phyloP scores from a whole-genome alignment of 2,797 vertebrate species.

The Sarcophilus harrisii region DNA sequence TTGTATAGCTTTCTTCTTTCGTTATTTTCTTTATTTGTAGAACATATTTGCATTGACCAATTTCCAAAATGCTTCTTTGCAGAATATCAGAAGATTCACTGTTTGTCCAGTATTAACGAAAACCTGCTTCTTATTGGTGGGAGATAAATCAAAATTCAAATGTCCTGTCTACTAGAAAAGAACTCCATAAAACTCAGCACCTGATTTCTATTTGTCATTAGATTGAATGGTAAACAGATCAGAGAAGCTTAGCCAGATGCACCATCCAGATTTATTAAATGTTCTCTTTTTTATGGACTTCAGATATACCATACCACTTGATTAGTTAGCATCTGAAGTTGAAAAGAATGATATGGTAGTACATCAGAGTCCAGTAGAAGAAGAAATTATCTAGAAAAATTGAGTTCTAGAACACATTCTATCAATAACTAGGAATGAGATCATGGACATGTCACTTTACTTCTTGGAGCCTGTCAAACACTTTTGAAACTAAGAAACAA shows the following conservation, averaged over 20 bases:
- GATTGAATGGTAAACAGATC: slow-evolving; percentile 11
- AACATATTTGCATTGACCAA: not conserved
- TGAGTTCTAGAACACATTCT: not conserved
- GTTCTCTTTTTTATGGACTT: slow-evolving; percentile 21
- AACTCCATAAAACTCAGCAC: not conserved
- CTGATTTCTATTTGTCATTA: not conserved
- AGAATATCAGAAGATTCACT: not conserved
- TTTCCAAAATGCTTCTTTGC: not conserved
- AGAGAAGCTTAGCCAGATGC: not conserved
- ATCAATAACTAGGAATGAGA: not conserved
- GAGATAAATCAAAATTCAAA: not conserved
- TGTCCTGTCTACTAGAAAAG: not conserved
- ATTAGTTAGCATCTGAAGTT: not conserved
- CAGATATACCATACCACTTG: not conserved
- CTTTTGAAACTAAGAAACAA: not conserved
- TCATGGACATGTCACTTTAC: not conserved
- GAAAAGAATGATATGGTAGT: not conserved
- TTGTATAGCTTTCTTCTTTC: not conserved
- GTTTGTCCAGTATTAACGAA: not conserved
- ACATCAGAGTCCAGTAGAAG: not conserved
- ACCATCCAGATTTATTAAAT: not conserved
- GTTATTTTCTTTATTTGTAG: not conserved
- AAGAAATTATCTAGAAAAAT: not conserved
- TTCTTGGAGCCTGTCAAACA: no score
- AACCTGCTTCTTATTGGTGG: not conserved